Base-by-base conservation (phyloP, 2,888 invertebrate species). In the Helleia helle region DNA sequence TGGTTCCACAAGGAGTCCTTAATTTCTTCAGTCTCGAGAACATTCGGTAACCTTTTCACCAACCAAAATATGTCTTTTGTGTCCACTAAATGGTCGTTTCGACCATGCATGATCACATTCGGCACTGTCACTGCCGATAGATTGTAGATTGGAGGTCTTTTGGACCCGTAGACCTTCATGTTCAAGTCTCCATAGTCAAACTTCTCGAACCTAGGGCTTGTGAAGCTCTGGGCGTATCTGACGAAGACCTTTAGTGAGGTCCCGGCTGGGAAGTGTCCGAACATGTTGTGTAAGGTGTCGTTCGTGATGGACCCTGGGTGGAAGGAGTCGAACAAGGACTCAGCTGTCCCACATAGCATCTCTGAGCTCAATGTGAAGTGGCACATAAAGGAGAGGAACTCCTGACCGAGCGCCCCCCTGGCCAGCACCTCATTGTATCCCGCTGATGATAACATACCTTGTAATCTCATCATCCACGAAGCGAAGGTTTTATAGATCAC, bases 11-110 rank as follows among this genome's bases (percentile, higher is more conserved):
- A 31, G 2, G 86, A 80, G 54, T 88, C 77, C 1, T 83, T 69
- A 17, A 91, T 88, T 44, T 84, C 64, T 50, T 86, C 76, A 40
- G 77, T 79, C 42, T 87, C 87, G 18, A 87, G 48, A 1, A 88
- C 81, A 51, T 87, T 87, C 0, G 89, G 88, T 14, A 93, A 61
- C 40, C 79, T 65, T 0, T 62, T 55, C 14, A 84, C 63, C 44
- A 90, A 56, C 55, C 86, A 84, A 25, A 80, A 55, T 1, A 90
- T 86, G 38, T 91, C 90, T 56, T 72, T 66, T 0, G 75, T 64
- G 87, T 88, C 54, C 87, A 76, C 87, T 79, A 89, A 60, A 87
- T 92, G 55, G 86, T 89, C 77, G 28, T 71, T 71, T 5, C 48
- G 52, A 0, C 79, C 79, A 39, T 74, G 74, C 18, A 80, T 52